phyloP scores from a whole-genome alignment of 2,888 invertebrate genomes.

The Lutraria lutraria region DNA sequence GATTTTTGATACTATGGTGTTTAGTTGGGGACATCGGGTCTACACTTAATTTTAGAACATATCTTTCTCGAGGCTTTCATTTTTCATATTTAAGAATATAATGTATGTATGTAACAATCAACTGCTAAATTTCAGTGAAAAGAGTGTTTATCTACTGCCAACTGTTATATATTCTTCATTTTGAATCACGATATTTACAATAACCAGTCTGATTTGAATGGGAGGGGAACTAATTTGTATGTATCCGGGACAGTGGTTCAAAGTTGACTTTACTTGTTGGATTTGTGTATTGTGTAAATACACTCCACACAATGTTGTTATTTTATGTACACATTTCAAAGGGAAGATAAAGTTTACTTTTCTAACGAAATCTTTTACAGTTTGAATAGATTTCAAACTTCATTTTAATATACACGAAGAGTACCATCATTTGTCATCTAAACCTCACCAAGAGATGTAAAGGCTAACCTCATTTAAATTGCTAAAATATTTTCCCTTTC shows the following conservation, averaged over 20 bases:
- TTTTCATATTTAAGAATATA: no score
- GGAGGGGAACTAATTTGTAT: neutral
- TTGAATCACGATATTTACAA: neutral
- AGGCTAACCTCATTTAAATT: constrained; percentile 49
- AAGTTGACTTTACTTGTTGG: constrained; percentile 14
- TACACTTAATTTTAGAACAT: no score
- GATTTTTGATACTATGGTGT: no score
- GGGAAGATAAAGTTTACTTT: constrained; percentile 4
- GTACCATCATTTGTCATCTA: neutral
- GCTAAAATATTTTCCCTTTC: constrained; percentile 61
- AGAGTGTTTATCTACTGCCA: neutral
- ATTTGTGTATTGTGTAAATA: neutral
- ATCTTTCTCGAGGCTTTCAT: no score
- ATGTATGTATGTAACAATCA: no score
- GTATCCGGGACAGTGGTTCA: neutral
- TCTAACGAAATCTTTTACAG: neutral
- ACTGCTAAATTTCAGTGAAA: neutral
- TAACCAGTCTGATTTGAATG: neutral
- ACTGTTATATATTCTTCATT: neutral
- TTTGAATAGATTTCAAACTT: neutral
- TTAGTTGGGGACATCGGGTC: no score
- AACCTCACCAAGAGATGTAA: neutral
- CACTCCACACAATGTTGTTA: neutral
- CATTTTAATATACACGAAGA: neutral
- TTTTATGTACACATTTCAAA: constrained; percentile 16